Base-by-base conservation (phyloP, 2,797 vertebrate species). In the Siniperca scherzeri region DNA sequence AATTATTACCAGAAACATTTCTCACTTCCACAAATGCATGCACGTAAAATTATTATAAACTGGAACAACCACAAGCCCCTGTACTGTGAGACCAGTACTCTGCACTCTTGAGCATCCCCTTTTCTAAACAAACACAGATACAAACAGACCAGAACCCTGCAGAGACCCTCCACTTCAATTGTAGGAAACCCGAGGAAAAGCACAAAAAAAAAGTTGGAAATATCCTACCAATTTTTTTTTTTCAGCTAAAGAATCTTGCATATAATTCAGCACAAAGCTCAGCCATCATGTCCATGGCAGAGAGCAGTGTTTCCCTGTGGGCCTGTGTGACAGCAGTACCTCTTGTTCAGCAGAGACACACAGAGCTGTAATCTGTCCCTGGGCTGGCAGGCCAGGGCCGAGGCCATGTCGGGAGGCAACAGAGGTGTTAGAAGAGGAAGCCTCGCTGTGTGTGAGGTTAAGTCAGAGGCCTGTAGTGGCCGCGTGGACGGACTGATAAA, bases 401-500 rank as follows among this genome's bases (percentile, higher is more conserved):
- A 86, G 88, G 90, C 91, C 92, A 91, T 87, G 92, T 90, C 64
- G 72, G 66, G 86, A 91, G 90, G 93, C 92, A 84, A 83, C 84
- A 33, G 94, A 95, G 95, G 95, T 95, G 95, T 94, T 40, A 93
- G 88, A 91, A 92, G 85, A 94, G 94, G 94, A 95, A 95, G 93
- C 87, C 89, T 92, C n/a, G 83, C 90, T 92, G 91, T 94, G 87
- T 86, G 88, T 95, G 94, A 94, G 95, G 95, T 95, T 94, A 93
- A 80, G 88, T 90, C 77, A 50, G 90, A 93, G 94, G 93, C 93
- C 93, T 88, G 83, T 77, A 88, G 91, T 69, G 93, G 94, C 93
- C 84, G 74, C 42, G 89, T 88, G 93, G 94, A 94, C 93, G 86
- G 82, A 89, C 93, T 95, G 95, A 96, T 95, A 95, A 94, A 95